Conservation (phyloP, 2,888 invertebrate genomes). For the Schrankia costaestrigalis region DNA sequence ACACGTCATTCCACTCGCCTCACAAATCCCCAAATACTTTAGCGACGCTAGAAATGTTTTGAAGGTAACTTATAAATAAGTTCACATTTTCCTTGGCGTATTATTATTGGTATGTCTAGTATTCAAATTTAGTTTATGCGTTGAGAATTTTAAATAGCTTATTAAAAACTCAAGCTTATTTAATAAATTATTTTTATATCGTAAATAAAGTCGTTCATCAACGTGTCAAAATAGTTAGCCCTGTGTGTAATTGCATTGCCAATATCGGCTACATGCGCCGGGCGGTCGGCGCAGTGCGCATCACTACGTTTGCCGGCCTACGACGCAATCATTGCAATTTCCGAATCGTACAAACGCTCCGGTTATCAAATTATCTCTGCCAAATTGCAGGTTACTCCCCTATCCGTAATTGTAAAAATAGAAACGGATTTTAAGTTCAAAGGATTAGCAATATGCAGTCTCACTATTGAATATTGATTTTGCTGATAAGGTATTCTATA, state of each 20-base stretch:
- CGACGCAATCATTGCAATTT: constrained; percentile 70
- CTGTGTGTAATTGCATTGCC: constrained; percentile 52
- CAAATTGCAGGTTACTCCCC: constrained; percentile 27
- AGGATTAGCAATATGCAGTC: too few species aligned
- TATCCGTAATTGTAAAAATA: constrained; percentile 19
- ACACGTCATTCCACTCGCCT: constrained; percentile 24
- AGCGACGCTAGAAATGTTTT: constrained; percentile 9
- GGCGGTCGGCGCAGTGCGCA: constrained; percentile 27
- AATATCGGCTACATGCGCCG: constrained; percentile 37
- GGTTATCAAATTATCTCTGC: constrained; percentile 32
- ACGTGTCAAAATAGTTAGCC: constrained; percentile 27
- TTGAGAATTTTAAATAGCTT: too few species aligned
- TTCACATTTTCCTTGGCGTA: too few species aligned
- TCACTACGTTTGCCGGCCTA: constrained; percentile 38
- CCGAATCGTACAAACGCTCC: constrained; percentile 53
- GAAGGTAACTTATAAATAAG: constrained; percentile 10
- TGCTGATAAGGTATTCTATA: too few species aligned
- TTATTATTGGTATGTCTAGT: too few species aligned
- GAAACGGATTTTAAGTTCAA: too few species aligned
- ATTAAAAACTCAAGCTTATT: too few species aligned
- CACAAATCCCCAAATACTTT: constrained; percentile 13
- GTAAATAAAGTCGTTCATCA: constrained; percentile 5
- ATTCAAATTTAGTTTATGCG: too few species aligned
- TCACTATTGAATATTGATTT: too few species aligned
- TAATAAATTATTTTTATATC: too few species aligned